Base-by-base conservation (phyloP, 2,888 invertebrate species). In the Eupithecia dodoneata region DNA sequence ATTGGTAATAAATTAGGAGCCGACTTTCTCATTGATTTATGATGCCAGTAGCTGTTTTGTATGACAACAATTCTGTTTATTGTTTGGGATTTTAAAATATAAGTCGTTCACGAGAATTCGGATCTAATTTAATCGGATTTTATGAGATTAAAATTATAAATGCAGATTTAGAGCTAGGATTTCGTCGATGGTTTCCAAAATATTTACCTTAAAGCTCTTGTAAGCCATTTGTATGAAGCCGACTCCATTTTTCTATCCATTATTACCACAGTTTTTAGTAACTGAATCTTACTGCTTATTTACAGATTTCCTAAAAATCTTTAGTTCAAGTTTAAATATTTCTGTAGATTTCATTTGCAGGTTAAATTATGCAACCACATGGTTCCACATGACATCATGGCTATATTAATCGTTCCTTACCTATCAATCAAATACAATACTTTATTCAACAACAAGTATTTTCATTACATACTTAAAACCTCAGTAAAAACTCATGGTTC, bases 11-110 rank as follows among this genome's bases (percentile, higher is more conserved):
- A 88, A 90, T 85, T 80, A 83, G 77, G 77, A 80, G 79, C 85
- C 76, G 79, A 88, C 87, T 88, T 88, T 89, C 85, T 83, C 79
- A 84, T 84, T 90, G 88, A 90, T 89, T 91, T 91, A 91, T 87
- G 86, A 77, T 81, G 73, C 84, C 87, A 85, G 91, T 89, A 89
- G 91, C 88, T 55, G 79, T 81, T 83, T 77, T 84, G 80, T 84
- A 81, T 84, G 84, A 81, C 81, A 75, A 76, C 49, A 67, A 80
- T 81, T 75, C 74, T 78, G 72, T 81, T 76, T 77, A 83, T 84
- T 81, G 81, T 85, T 82, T 78, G 72, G 30, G 75, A 44, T 75
- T 73, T 63, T 75, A 59, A 76, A 82, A 73, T 72, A 59, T 42
- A 70, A 70, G 47, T 5, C 81, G 77, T 78, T 82, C 44, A 66